Percentiles rank a stretch among this genome's conserved stretches.
These are phyloP conservation scores for Tetropium fuscum DNA, from an alignment of 2,888 invertebrate genomes.

Conservation along the genomic window DNA sequence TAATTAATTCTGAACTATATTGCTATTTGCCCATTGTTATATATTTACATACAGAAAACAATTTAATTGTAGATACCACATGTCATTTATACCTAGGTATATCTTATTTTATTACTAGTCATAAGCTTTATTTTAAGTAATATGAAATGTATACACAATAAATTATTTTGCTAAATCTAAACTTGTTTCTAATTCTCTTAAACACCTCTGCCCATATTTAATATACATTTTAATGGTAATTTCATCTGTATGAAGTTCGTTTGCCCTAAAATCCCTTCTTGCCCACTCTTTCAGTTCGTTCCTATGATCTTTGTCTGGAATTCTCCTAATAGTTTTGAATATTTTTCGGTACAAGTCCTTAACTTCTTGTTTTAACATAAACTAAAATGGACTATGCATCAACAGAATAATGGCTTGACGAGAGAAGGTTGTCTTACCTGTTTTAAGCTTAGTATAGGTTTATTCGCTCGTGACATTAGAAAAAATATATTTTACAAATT, in stretches of 20 bases:
- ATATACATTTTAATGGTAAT: constrained; percentile 78
- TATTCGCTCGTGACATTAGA: constrained; percentile 40
- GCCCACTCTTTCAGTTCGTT: constrained; percentile 80
- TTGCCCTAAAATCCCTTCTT: constrained; percentile 78
- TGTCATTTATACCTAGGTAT: no score
- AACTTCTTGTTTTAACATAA: constrained; percentile 83
- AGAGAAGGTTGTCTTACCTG: constrained; percentile 66
- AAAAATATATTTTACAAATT: not conserved
- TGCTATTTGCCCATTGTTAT: no score
- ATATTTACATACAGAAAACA: no score
- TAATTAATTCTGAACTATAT: no score
- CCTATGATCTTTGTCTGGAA: constrained; percentile 74
- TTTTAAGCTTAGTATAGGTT: constrained; percentile 69
- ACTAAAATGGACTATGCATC: constrained; percentile 69
- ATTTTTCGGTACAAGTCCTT: constrained; percentile 81
- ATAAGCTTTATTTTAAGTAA: not conserved
- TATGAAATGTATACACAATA: constrained; percentile 33
- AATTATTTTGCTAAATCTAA: constrained; percentile 71
- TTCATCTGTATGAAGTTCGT: constrained; percentile 80
- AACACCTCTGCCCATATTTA: constrained; percentile 77
- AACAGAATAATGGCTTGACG: not conserved
- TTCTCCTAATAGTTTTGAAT: constrained; percentile 74
- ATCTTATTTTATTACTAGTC: constrained; percentile 12
- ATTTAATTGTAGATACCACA: no score
- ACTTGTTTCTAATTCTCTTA: constrained; percentile 76